Conservation (phyloP, 1,140 invertebrate genomes). For the Procambarus virginalis region DNA sequence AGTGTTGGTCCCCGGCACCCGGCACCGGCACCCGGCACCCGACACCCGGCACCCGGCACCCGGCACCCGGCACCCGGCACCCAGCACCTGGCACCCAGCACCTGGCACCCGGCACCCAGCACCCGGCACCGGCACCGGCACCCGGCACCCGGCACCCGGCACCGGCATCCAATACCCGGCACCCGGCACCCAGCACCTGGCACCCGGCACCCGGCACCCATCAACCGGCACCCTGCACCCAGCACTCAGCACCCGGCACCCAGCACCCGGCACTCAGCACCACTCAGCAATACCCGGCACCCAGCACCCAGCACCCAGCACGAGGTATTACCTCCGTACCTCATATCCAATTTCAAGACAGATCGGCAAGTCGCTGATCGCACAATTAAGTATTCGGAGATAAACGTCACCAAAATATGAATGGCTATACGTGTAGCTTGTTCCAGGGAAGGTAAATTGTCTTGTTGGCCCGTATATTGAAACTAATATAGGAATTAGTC, state of each 20-base stretch:
- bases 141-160: not conserved
- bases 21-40: not conserved
- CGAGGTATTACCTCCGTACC: constrained; percentile 14
- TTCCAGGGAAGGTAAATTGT: constrained; percentile 59
- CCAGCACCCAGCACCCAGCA: not conserved
- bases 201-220: no score
- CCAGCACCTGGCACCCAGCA: no score
- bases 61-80: no score
- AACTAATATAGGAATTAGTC: constrained; percentile 68
- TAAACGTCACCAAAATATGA: constrained; percentile 61
- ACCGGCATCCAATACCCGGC: no score
- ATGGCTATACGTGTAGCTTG: constrained; percentile 56
- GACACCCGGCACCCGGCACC: no score
- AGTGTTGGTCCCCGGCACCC: not conserved
- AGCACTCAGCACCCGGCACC: no score
- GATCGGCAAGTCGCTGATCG: constrained; percentile 39
- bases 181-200: no score
- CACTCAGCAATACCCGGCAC: no score
- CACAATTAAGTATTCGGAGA: constrained; percentile 48
- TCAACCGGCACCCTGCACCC: no score
- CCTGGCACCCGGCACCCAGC: no score
- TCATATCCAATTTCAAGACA: constrained; percentile 32
- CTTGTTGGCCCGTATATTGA: constrained; percentile 65
- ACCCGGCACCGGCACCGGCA: no score
- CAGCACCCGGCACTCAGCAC: no score